phyloP scores from a whole-genome alignment of 53 echinoderm and acorn worm genomes.

The Mesocentrotus franciscanus region DNA sequence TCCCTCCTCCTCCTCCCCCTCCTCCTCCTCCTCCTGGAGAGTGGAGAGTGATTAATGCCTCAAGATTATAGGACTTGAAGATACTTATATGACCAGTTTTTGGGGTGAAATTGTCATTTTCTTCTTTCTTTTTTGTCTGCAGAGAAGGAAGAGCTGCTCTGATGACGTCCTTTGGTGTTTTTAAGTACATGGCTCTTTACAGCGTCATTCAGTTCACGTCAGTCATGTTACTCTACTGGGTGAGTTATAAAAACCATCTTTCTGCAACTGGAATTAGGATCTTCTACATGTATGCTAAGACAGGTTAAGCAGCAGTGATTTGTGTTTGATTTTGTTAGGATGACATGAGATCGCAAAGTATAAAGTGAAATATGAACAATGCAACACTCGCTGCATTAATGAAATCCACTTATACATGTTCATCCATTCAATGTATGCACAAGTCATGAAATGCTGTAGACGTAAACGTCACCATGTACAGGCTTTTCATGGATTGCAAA shows the following conservation, averaged over 20 bases:
- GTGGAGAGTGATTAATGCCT: not conserved
- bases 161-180: conserved; percentile 90
- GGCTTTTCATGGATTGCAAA: not conserved
- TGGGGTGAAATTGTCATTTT: not conserved
- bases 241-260: conserved; percentile 51
- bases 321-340: not conserved
- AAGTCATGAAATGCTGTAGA: not conserved
- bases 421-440: not conserved
- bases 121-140: not conserved
- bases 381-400: not conserved
- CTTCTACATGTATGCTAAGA: not conserved
- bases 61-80: not conserved
- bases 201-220: conserved; percentile 95
- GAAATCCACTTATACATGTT: not conserved
- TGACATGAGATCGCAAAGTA: not conserved
- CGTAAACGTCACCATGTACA: not conserved
- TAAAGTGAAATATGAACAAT: not conserved
- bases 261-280: not conserved
- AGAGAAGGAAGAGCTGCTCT: conserved; percentile 93
- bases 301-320: not conserved
- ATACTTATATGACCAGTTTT: not conserved
- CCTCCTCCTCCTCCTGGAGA: too few species aligned
- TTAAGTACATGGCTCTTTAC: conserved; percentile 96
- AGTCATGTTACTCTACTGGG: conserved; percentile 89
- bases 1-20: too few species aligned